A percentile compares a stretch with the other conserved stretches of the same genome.
Evolutionary conservation across 2,888 invertebrate species (phyloP).

Genomic region (Uropetala carovei): DNA sequence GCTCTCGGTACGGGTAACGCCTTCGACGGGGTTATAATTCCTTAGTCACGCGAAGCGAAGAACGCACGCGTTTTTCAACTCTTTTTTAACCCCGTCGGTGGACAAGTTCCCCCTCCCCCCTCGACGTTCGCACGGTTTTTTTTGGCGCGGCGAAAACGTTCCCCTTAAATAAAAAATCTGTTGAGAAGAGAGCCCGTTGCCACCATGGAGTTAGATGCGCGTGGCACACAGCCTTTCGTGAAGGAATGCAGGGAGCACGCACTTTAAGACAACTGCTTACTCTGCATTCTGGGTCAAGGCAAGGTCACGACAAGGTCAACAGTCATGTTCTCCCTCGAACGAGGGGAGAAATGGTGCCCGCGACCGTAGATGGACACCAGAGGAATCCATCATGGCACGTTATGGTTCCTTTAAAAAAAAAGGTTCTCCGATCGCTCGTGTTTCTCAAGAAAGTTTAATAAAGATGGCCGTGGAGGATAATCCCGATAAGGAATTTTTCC

Average conservation of each 20-base stretch:
- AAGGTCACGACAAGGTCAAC: constrained; percentile 60
- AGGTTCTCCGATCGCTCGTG: too few species aligned
- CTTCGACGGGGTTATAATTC: too few species aligned
- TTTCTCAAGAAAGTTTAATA: too few species aligned
- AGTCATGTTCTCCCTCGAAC: constrained; percentile 18
- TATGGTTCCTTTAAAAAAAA: not conserved
- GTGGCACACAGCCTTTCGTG: constrained; percentile 52
- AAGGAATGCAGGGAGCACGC: constrained; percentile 40
- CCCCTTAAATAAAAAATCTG: not conserved
- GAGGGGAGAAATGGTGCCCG: not conserved
- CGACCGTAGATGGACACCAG: not conserved
- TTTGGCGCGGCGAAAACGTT: not conserved
- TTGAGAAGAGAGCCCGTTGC: not conserved
- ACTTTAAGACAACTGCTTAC: constrained; percentile 46
- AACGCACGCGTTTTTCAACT: too few species aligned
- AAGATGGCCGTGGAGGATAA: too few species aligned
- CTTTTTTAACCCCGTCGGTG: too few species aligned
- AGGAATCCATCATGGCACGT: not conserved
- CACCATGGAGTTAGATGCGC: constrained; percentile 4
- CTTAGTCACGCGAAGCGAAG: too few species aligned
- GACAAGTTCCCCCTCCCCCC: too few species aligned
- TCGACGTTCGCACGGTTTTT: too few species aligned
- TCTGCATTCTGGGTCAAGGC: constrained; percentile 62
- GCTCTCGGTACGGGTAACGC: too few species aligned
- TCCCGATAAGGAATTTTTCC: too few species aligned